Conservation (phyloP, 2,797 vertebrate genomes). For the Neostethus bicornis region DNA sequence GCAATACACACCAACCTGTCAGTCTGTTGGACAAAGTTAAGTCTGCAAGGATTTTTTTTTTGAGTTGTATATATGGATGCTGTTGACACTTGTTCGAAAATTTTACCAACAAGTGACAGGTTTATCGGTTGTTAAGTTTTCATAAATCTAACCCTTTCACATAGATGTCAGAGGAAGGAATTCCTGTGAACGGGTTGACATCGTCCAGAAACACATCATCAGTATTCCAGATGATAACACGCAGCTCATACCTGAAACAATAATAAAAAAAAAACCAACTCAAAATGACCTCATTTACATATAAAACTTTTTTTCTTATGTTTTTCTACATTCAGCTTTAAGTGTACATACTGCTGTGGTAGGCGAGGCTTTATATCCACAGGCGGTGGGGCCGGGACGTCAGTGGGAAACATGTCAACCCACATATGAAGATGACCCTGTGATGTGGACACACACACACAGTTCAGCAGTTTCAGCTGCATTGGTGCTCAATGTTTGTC, state of each 20-base stretch:
- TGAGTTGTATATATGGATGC: too few relatives aligned
- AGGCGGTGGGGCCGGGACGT: conserved; percentile 86
- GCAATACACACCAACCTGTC: too few relatives aligned
- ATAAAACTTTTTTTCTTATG: background rate
- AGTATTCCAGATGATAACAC: conserved; percentile 94
- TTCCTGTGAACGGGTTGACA: conserved; percentile 90
- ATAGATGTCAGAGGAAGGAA: conserved; percentile 91
- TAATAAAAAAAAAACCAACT: conserved; percentile 4
- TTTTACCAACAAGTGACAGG: too few relatives aligned
- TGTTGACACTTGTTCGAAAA: background rate
- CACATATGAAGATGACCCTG: conserved; percentile 95
- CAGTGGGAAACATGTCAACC: conserved; percentile 94
- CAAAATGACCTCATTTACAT: background rate
- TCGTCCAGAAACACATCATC: conserved; percentile 92
- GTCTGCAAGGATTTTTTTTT: too few relatives aligned
- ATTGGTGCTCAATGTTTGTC: background rate
- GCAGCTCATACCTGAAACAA: conserved; percentile 86
- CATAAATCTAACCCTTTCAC: conserved; percentile 87
- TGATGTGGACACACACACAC: conserved; percentile 7
- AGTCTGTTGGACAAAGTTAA: too few relatives aligned
- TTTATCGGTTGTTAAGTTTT: too few relatives aligned
- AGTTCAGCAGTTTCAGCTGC: background rate
- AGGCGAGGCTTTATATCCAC: conserved; percentile 91
- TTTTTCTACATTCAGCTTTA: background rate
- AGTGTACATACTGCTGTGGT: conserved; percentile 84